Evolutionary conservation across 2,113 vertebrate genomes (phyloP), one percentile per base, ranked within the genome.

Genomic region (Lagopus leucura): DNA sequence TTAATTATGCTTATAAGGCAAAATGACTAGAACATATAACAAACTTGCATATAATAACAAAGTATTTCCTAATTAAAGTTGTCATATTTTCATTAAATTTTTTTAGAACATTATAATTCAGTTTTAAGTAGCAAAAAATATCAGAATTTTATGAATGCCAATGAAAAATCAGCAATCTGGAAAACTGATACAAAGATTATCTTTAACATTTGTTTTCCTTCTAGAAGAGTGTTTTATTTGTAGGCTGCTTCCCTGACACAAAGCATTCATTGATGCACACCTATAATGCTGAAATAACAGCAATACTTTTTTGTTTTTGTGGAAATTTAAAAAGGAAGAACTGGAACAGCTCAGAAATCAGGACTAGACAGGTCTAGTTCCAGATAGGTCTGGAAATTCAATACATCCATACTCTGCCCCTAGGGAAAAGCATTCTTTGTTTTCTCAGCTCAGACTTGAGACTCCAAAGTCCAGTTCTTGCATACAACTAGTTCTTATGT

Each of bases 301-400:
- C 66, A 63, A 36, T 65, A 82, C 58, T 90, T 88, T 21, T 45
- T 89, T 63, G 65, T 38, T 63, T 67, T 89, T 70, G 47, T 65
- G 28, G 24, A 94, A 94, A 85, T 42, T n/a, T 72, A 88, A 54
- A 90, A 90, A 42, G 76, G 42, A 87, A 90, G 34, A 69, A 14
- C 22, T 14, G 13, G 19, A 42, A 48, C 34, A 54, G 6, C 10
- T 86, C 40, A 65, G 58, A 93, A 13, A 30, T 82, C 45, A 55
- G 6, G 15, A 25, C 30, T 55, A 36, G 7, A 3, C 7, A n/a
- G n/a, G 18, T 48, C 50, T 61, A 50, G 22, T 50, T 11, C 48
- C 11, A 72, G 6, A 4, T 6, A n/a, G 36, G 18, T 48, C 50
- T 61, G 66, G 24, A 86, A 48, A 72, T 5, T 6, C 7, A 21